Evolutionary conservation across 2,888 invertebrate genomes (phyloP).

Genomic region (Ormyrus rosae): DNA sequence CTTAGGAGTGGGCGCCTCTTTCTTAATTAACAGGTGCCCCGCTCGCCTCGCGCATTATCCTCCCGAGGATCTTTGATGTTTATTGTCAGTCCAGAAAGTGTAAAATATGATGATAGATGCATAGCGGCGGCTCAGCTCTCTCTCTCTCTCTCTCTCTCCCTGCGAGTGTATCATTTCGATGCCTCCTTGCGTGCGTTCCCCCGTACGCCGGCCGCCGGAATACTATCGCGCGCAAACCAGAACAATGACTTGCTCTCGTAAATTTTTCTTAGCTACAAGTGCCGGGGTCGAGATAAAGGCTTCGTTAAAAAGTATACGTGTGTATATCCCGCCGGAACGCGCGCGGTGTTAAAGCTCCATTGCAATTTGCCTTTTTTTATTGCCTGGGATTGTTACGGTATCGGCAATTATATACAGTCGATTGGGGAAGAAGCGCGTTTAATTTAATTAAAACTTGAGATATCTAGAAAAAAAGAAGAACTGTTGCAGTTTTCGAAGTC

Average conservation of each 20-base stretch:
- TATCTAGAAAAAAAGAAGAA: no score
- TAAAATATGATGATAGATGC: conserved; percentile 53
- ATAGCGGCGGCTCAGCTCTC: not conserved
- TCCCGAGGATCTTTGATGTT: conserved; percentile 52
- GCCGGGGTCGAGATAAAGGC: no score
- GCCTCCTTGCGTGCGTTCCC: conserved; percentile 17
- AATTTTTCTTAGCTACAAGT: not conserved
- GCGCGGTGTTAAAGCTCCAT: no score
- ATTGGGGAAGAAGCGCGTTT: no score
- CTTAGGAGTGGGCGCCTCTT: conserved; percentile 3
- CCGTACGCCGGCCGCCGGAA: not conserved
- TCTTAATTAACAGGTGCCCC: conserved; percentile 55
- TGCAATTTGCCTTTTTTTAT: no score
- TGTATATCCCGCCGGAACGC: no score
- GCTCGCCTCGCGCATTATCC: conserved; percentile 25
- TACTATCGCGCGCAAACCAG: conserved; percentile 14
- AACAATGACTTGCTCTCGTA: conserved; percentile 36
- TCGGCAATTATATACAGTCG: no score
- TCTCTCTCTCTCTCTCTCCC: no score
- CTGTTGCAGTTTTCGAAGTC: no score
- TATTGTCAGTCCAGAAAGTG: conserved; percentile 53
- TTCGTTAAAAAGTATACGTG: no score
- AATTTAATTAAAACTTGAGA: no score
- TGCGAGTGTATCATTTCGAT: conserved; percentile 45
- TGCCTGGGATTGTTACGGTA: no score